Conservation (phyloP, 1,140 invertebrate genomes). For the Eciton burchellii region DNA sequence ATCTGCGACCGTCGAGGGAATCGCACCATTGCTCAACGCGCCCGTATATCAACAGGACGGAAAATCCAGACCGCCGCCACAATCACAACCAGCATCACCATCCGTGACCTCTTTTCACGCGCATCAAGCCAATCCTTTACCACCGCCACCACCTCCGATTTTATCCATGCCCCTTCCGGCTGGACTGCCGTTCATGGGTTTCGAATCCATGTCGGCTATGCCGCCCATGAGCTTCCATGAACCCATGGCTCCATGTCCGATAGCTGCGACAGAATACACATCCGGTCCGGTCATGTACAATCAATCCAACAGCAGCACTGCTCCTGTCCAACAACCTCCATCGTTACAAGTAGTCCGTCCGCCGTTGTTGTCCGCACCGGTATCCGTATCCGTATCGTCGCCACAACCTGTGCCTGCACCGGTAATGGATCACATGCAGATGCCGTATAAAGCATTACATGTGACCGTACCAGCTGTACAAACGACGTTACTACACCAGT, state of each 20-base stretch:
- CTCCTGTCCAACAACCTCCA: conserved; percentile 48
- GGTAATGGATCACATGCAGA: conserved; percentile 53
- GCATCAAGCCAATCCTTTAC: conserved; percentile 63
- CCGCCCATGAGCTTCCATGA: conserved; percentile 76
- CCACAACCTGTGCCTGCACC: conserved; percentile 82
- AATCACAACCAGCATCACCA: conserved; percentile 51
- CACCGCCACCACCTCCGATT: conserved; percentile 37
- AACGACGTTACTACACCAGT: conserved; percentile 37
- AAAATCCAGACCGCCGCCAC: conserved; percentile 8
- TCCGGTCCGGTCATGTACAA: conserved; percentile 78
- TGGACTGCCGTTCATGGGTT: conserved; percentile 75
- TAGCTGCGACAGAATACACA: conserved; percentile 72
- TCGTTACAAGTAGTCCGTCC: conserved; percentile 26
- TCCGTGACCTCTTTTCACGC: conserved; percentile 53
- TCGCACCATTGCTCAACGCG: conserved; percentile 57
- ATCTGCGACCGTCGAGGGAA: conserved; percentile 52
- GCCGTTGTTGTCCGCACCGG: conserved; percentile 60
- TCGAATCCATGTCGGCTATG: conserved; percentile 66
- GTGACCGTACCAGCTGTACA: conserved; percentile 8
- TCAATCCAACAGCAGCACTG: conserved; percentile 65
- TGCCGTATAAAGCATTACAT: conserved; percentile 51
- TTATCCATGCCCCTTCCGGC: conserved; percentile 45
- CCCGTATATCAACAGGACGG: conserved; percentile 56
- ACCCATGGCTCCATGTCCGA: conserved; percentile 38
- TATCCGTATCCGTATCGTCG: conserved; percentile 52